phyloP scores from a whole-genome alignment of 2,797 vertebrate genomes.

The Mus caroli region DNA sequence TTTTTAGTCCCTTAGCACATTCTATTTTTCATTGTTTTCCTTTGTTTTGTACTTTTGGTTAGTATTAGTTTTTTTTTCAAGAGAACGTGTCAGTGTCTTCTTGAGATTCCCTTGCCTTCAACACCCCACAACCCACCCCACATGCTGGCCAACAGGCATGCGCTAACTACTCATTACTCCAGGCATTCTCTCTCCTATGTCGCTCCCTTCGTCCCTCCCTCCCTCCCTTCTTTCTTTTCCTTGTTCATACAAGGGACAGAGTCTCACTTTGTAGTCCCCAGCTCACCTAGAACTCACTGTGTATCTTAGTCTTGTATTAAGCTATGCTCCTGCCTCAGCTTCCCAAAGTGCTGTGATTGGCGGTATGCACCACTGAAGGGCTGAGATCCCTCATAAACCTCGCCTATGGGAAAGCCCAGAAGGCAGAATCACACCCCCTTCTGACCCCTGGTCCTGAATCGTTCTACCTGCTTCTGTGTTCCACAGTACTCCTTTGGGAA shows the following conservation, averaged over 20 bases:
- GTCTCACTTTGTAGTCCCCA: background rate
- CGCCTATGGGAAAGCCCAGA: background rate
- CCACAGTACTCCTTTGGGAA: background rate
- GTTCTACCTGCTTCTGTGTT: background rate
- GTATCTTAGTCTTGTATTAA: too few relatives aligned
- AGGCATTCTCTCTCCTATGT: background rate
- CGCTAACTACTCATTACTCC: too few relatives aligned
- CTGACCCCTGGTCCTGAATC: background rate
- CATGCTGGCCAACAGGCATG: too few relatives aligned
- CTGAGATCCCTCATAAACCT: background rate
- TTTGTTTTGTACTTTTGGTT: background rate
- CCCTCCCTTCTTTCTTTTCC: background rate
- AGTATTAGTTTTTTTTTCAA: background rate
- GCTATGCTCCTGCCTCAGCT: background rate
- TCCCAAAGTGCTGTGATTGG: too few relatives aligned
- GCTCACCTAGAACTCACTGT: background rate
- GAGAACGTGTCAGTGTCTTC: background rate
- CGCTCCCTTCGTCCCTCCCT: background rate
- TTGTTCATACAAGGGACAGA: background rate
- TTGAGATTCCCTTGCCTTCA: background rate
- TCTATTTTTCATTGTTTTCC: background rate
- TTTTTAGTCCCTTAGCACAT: conserved; percentile 27
- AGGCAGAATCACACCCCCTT: background rate
- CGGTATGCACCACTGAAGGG: background rate
- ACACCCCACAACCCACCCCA: too few relatives aligned